Evolutionary conservation across 2,797 vertebrate genomes (phyloP).

Genomic region (Lepilemur ruficaudatus): DNA sequence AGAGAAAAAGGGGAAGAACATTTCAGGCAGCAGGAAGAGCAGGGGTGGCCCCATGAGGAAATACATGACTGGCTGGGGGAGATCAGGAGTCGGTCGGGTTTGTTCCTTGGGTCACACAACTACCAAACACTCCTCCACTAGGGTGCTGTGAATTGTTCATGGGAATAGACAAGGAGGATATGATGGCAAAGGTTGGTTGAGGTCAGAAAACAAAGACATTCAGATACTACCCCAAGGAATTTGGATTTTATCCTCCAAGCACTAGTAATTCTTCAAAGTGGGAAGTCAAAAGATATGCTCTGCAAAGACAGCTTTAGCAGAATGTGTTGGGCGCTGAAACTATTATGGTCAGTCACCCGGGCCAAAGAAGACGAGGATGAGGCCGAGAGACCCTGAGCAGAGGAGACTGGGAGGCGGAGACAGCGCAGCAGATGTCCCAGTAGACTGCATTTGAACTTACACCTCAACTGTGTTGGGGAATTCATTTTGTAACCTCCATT

Average conservation of each 20-base stretch:
- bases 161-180: no score
- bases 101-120: not conserved
- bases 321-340: not conserved
- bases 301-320: not conserved
- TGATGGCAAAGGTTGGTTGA: not conserved
- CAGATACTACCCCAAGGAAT: not conserved
- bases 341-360: not conserved
- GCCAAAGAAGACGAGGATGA: not conserved
- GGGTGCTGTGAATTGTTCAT: not conserved
- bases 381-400: not conserved
- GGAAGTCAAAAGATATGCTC: not conserved
- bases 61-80: not conserved
- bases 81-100: fast-evolving
- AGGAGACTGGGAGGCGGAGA: not conserved
- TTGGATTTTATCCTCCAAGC: not conserved
- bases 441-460: not conserved
- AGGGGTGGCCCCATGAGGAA: not conserved
- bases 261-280: not conserved
- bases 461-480: not conserved
- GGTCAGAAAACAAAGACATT: not conserved
- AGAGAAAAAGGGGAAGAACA: not conserved
- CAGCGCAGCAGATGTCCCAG: not conserved
- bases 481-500: not conserved
- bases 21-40: not conserved
- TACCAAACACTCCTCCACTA: not conserved